Evolutionary conservation across 2,888 invertebrate species (phyloP), one percentile per base, ranked within the genome.

Genomic region (Ashinkailepas kermadecensis): DNA sequence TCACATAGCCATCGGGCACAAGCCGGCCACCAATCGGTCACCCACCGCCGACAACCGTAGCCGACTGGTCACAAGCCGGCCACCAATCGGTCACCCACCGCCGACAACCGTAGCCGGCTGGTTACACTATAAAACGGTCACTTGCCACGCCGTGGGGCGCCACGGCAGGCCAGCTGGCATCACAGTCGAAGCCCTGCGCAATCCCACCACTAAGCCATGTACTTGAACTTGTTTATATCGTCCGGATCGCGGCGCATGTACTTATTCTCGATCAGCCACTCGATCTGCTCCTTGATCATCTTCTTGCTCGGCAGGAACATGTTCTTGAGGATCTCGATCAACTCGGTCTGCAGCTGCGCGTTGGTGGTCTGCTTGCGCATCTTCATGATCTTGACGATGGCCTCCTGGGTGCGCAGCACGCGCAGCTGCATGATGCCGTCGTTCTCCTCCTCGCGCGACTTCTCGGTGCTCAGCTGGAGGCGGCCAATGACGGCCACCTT

Each of bases 261-360:
- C 88, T 97, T 97, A 88, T 99, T 96, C 89, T 99, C 99, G 84
- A 99, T 99, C 78, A 99, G 92, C 99, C 99, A 99, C 88, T 99
- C 99, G 81, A 99, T 91, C 89, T 99, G 99, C 89, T 99, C 99
- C 89, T 99, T 99, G 86, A 99, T 99, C 94, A 99, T 95, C 89
- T 99, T 98, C 89, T 97, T 97, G 84, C 97, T 96, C 57, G 99
- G 99, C 87, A 99, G 90, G 91, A 99, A 99, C 97, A 99, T 98
- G 87, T 98, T 97, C 89, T 98, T 98, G 86, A 99, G 89, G 87
- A 99, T 97, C 89, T 99, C 99, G 25, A 99, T 94, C 83, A 99
- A 90, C 89, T 99, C 99, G 82, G 96, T 95, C 56, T 84, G 99
- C 84, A 99, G 89, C 85, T 97, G 95, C 81, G 95, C 96, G 88